Percentiles rank a stretch among this genome's conserved stretches.
Evolutionary conservation across 2,113 vertebrate species (phyloP).

Genomic region (Galbula dea): DNA sequence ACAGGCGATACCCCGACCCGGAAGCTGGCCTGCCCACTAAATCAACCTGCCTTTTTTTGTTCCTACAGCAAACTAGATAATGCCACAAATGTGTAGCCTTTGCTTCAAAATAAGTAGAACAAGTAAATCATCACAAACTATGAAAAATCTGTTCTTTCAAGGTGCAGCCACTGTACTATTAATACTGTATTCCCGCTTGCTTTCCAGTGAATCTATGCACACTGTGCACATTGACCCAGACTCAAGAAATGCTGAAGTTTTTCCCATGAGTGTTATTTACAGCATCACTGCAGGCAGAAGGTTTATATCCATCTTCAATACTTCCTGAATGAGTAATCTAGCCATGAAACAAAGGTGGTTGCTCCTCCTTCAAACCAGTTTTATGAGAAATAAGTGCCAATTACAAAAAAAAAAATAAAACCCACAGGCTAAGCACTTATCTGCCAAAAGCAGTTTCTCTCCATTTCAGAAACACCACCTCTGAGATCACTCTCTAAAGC

Average conservation of each 20-base stretch:
- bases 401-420: background rate
- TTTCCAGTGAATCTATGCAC: background rate
- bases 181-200: background rate
- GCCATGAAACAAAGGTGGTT: background rate
- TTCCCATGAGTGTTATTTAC: slow-evolving; percentile 5
- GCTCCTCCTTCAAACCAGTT: background rate
- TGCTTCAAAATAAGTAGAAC: background rate
- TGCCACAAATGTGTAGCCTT: background rate
- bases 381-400: background rate
- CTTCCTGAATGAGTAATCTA: background rate
- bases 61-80: too few relatives aligned
- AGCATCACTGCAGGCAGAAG: background rate
- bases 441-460: background rate
- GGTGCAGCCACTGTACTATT: background rate
- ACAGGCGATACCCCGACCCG: too few relatives aligned
- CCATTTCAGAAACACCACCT: background rate
- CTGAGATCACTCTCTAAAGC: slow-evolving; percentile 47
- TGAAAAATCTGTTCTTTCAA: background rate
- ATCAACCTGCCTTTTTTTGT: too few relatives aligned
- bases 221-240: background rate
- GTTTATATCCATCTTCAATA: background rate
- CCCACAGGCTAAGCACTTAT: background rate
- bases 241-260: background rate
- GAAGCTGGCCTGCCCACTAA: too few relatives aligned
- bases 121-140: background rate